Percentiles rank a stretch among this genome's conserved stretches.
phyloP scores from a whole-genome alignment of 1,140 invertebrate genomes.

The Carcinoscorpius rotundicauda region DNA sequence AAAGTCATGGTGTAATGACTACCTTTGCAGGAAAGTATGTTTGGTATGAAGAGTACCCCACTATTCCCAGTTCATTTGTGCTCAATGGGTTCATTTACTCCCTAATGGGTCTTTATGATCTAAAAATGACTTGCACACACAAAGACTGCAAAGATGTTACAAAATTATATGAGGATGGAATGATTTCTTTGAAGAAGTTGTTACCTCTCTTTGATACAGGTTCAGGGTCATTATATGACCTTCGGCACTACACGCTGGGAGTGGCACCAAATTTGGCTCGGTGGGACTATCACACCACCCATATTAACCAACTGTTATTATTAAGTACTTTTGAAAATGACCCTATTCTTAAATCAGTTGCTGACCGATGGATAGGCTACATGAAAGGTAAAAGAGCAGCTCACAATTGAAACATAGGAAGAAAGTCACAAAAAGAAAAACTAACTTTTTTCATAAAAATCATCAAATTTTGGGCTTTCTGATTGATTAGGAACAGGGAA shows the following conservation, averaged over 20 bases:
- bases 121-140: slow-evolving; percentile 50
- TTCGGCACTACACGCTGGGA: slow-evolving; percentile 73
- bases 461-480: too few relatives aligned
- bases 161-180: slow-evolving; percentile 68
- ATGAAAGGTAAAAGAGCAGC: slow-evolving; percentile 86
- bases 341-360: slow-evolving; percentile 63
- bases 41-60: slow-evolving; percentile 98
- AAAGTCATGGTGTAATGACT: slow-evolving; percentile 63
- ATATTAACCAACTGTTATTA: slow-evolving; percentile 88
- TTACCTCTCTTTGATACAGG: slow-evolving; percentile 90
- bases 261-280: slow-evolving; percentile 70
- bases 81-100: slow-evolving; percentile 99
- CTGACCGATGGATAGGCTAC: slow-evolving; percentile 88
- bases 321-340: slow-evolving; percentile 77
- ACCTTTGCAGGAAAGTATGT: slow-evolving; percentile 64
- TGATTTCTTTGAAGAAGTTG: slow-evolving; percentile 76
- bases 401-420: slow-evolving; percentile 53
- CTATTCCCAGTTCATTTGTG: slow-evolving; percentile 84
- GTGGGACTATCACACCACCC: slow-evolving; percentile 98
- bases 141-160: slow-evolving; percentile 46
- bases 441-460: too few relatives aligned
- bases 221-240: slow-evolving; percentile 90
- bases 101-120: slow-evolving; percentile 87
- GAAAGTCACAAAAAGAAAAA: too few relatives aligned
- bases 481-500: too few relatives aligned